Conservation (phyloP, 2,113 vertebrate species). For the Procavia capensis region DNA sequence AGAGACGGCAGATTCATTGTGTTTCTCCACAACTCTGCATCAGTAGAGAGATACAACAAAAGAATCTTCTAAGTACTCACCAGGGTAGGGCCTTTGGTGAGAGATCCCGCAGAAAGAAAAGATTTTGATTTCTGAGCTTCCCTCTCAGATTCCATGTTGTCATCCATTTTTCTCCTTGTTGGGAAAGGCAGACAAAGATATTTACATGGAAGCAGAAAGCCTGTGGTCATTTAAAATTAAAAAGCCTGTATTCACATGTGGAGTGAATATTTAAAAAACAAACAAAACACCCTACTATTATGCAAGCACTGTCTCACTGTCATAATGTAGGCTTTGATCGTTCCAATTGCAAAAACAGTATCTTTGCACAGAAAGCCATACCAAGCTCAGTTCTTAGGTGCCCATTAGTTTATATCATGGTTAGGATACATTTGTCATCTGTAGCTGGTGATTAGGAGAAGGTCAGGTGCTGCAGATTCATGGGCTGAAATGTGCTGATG, state of each 20-base stretch:
- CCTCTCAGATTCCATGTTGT: background rate
- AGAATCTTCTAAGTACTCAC: background rate
- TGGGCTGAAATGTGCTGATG: background rate
- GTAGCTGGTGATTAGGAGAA: conserved; percentile 3
- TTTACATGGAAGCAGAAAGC: background rate
- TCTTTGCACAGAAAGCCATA: background rate
- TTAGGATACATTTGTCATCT: background rate
- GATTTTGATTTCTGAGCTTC: background rate
- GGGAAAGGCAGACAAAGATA: background rate
- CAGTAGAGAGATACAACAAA: background rate
- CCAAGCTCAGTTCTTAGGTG: background rate
- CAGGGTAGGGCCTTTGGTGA: background rate
- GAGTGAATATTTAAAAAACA: background rate
- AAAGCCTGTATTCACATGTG: conserved; percentile 33
- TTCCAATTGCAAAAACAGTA: background rate
- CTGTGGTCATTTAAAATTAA: background rate
- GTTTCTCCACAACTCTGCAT: background rate
- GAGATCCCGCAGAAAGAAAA: background rate
- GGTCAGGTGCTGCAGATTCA: background rate
- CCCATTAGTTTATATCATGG: background rate
- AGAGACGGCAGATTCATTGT: background rate
- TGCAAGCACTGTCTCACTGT: background rate
- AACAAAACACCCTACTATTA: background rate
- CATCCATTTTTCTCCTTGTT: background rate
- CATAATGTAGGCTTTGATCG: conserved; percentile 22